Evolutionary conservation across 2,888 invertebrate genomes (phyloP), one percentile per base, ranked within the genome.

Genomic region (Zygothrica quintamaculata): DNA sequence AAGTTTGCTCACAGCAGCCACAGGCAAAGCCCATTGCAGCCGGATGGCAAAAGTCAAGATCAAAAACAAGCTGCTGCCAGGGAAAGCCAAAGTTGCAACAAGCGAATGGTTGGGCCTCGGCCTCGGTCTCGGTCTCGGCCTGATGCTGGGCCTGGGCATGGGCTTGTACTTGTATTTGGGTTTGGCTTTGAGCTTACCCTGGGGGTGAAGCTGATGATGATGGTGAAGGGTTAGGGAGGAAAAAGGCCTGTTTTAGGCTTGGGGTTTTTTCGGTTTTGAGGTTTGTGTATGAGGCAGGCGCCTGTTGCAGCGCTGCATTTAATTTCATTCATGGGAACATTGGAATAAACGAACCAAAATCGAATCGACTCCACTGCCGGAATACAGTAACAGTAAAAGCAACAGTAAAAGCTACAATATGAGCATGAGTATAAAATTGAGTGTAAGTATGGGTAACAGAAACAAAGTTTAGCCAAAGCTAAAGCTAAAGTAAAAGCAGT

Each of bases 21-120:
- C 56, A 46, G 47, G 46, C 58, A 34, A 22, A 47, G 53, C 34
- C 33, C 15, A 29, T 25, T 55, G 40, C 22, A 42, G 55, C 56
- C 67, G 68, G 62, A 86, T 65, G 81, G 53, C 80, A 80, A 55
- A 66, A 80, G 80, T 80, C 87, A 79, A 84, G 73, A 73, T 73
- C 73, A 73, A 77, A 74, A 73, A 73, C 73, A 74, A 74, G 73
- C 77, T 77, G 73, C 58, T 77, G 33, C 67, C 53, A 37, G 52
- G 65, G 59, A 65, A 59, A 73, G 56, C 62, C 56, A 66, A 73
- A 73, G 77, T 73, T 73, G 73, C 77, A 77, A 77, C 73, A 77
- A 73, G 74, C 74, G 52, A 53, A 3, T 9, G 7, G 13, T 1
- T 12, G 8, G 18, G n/a, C 15, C n/a, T 12, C 18, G 34, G 36